These are phyloP conservation scores for Caranx melampygus DNA, from an alignment of 2,113 vertebrate species.

Conservation along the genomic window DNA sequence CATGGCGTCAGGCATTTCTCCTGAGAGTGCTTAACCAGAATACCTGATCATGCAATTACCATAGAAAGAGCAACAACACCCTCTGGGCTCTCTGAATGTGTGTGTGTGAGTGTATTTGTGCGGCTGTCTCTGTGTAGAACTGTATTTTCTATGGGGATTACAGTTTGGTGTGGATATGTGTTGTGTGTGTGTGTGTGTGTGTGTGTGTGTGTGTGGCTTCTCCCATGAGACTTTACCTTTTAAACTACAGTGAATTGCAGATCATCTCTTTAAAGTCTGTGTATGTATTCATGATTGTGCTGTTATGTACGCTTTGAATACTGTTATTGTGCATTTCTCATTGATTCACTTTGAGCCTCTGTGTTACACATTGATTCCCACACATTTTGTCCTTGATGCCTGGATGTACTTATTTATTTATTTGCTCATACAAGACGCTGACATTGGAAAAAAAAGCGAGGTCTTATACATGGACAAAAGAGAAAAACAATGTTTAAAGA, in stretches of 20 bases:
- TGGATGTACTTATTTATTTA: background rate
- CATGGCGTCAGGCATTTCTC: constrained; percentile 55
- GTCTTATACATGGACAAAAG: too few relatives aligned
- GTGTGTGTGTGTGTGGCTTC: background rate
- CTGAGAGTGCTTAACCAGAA: constrained; percentile 69
- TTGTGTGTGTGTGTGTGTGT: too few relatives aligned
- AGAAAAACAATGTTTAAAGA: too few relatives aligned
- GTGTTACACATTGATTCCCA: background rate
- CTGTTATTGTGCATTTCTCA: background rate
- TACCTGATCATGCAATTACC: constrained; percentile 69
- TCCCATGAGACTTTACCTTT: constrained; percentile 4
- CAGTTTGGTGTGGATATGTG: constrained; percentile 3
- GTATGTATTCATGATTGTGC: background rate
- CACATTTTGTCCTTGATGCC: background rate
- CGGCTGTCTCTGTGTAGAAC: constrained; percentile 23
- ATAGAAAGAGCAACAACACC: constrained; percentile 67
- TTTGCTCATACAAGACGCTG: background rate
- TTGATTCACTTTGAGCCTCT: background rate
- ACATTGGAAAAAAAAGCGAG: too few relatives aligned
- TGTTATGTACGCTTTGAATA: background rate
- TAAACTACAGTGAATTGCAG: constrained; percentile 1
- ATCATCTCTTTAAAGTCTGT: constrained; percentile 17
- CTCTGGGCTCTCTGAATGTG: constrained; percentile 30
- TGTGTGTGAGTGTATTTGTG: background rate
- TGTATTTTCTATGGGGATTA: constrained; percentile 20